Base-by-base conservation (phyloP, 2,113 vertebrate genomes). In the Pachycephala philippinensis region DNA sequence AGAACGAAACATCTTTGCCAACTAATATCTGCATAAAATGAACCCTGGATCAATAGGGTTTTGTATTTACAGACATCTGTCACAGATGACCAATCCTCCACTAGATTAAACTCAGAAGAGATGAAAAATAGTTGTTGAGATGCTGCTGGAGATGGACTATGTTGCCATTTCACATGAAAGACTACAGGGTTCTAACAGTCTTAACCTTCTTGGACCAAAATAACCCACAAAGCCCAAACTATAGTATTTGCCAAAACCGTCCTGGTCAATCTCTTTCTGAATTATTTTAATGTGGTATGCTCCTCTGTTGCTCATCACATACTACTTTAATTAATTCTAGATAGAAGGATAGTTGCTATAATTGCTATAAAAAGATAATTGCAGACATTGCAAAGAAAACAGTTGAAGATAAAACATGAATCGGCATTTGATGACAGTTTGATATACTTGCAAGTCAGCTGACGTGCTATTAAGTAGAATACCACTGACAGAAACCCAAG, bases 1-100 rank as follows among this genome's bases (percentile, higher is more conserved):
- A 90, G 69, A 83, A 76, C 56, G 35, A 89, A 85, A 65, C 54
- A 70, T 20, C 18, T 33, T 69, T 85, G 45, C 70, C 84, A 74
- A 42, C 17, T 39, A 70, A 21, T 47, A 83, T 63, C 71, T 66
- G 37, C 50, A 93, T 59, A 84, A 95, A 91, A 77, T 7, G 39
- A 91, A 27, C 45, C 39, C 33, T 40, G n/a, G 42, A 80, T 94
- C 81, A 90, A 83, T 23, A 63, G 39, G 52, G 26, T 35, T 94
- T 77, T 85, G 49, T 88, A 47, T 85, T 91, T 88, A 96, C 50
- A 83, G 87, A 90, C 56, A 88, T 84, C 39, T 90, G 71, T 40
- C 82, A 80, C 39, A 66, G 54, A 54, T 59, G 42, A 91, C 52
- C 35, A 85, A 77, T 77, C 31, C 44, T 84, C 59, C 90, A 90